Base-by-base conservation (phyloP, 2,113 vertebrate species). In the Leucoraja erinaceus region DNA sequence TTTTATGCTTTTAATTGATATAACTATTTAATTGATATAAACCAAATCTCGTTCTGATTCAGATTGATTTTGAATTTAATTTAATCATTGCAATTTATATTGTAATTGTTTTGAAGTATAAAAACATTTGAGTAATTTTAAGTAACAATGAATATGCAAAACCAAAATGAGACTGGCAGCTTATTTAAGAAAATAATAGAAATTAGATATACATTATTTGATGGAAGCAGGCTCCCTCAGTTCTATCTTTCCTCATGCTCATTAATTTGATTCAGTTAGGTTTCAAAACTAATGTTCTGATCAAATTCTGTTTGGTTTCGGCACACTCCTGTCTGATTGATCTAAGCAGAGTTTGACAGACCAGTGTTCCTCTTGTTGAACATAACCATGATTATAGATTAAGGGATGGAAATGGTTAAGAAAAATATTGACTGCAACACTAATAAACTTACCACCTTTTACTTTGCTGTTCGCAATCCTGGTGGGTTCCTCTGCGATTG, bases 21-120 rank as follows among this genome's bases (percentile, higher is more conserved):
- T n/a, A n/a, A n/a, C n/a, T n/a, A n/a, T n/a, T 83, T 56, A 90
- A 74, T 68, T 91, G 20, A 91, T 91, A 54, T 54, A 47, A 54
- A 22, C 22, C 81, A 56, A 59, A 59, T 56, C 81, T 56, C 7
- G n/a, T 84, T 47, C 68, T 72, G 68, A 72, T 72, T 28, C 20
- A 25, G 18, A 91, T 91, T 54, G 83, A 91, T 9, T 38, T 38
- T 70, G 33, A 72, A 47, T 54, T 10, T 90, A 70, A 90, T 33
- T 28, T 54, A 72, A 22, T 72, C 11, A 91, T 91, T 72, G 33
- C 10, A 33, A 10, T 74, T 72, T 74, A 28, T 74, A 72, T 25
- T 72, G 47, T 28, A 54, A 74, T 54, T 6, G 54, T 5, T 91
- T 59, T 54, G 70, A 72, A 72, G 16, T 25, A 20, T 72, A 4